Base-by-base conservation (phyloP, 1,140 invertebrate species). In the Drosophila virilis region DNA sequence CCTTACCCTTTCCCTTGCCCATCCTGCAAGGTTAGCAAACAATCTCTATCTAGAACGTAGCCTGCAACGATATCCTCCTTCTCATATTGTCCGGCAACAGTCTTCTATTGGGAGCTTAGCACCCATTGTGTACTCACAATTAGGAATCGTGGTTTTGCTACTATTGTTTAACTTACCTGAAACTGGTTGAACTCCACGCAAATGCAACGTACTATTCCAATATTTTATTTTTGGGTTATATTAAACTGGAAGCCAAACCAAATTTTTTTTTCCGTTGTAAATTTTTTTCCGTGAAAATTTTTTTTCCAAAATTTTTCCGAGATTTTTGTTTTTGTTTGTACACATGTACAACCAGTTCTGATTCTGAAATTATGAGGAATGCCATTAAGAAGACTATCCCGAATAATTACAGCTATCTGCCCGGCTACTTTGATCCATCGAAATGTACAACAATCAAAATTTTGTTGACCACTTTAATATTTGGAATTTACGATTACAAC, bases 231-330 rank as follows among this genome's bases (percentile, higher is more conserved):
- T 15, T 12, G 17, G 17, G 15, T 55, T 37, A 3, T n/a, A 12
- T 32, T 8, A 50, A 55, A 65, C 59, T 45, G 38, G 22, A 43
- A n/a, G 28, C 51, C 68, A n/a, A 65, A 71, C 48, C 4, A 57
- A 33, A 48, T 33, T 64, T 55, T 64, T 54, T 64, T 64, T 54
- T 64, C 17, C 9, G 33, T 35, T 43, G 15, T 17, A 52, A 68
- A 50, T n/a, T 33, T 35, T n/a, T 15, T 28, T 5, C 22, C 22
- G 22, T 28, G 22, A 28, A 59, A 65, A 45, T 62, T 62, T 74
- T 74, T 60, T 43, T 51, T 17, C 32, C 13, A 38, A 58, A 57
- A 42, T 81, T 80, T 80, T 82, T 74, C 66, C 79, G 60, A 73
- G 61, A 68, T 35, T 74, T 78, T 52, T 51, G 13, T 59, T 66